A percentile compares a stretch with the other conserved stretches of the same genome.
These are phyloP conservation scores for Abrostola triplasia DNA, from an alignment of 2,888 invertebrate genomes.

Conservation along the genomic window DNA sequence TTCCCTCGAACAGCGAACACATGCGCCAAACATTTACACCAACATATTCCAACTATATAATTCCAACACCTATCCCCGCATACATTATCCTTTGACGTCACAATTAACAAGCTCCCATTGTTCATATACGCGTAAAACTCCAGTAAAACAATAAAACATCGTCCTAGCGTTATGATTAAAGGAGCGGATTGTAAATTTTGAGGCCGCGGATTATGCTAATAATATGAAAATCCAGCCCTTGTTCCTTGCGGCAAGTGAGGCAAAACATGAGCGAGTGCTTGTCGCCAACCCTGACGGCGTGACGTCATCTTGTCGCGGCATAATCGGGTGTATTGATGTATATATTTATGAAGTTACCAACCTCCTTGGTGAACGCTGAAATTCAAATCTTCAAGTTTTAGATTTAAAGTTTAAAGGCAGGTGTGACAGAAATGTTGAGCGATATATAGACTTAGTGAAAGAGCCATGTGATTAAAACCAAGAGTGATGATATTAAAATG, in stretches of 20 bases:
- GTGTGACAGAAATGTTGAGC: too few species aligned
- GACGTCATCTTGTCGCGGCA: conserved; percentile 66
- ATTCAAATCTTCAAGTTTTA: neutral
- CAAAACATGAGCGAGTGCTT: conserved; percentile 56
- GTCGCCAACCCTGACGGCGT: conserved; percentile 56
- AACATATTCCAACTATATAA: conserved; percentile 47
- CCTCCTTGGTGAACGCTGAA: neutral
- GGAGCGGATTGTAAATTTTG: conserved; percentile 54
- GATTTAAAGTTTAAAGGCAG: too few species aligned
- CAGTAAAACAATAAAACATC: conserved; percentile 55
- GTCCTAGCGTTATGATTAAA: conserved; percentile 63
- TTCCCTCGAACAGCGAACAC: too few species aligned
- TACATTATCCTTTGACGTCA: conserved; percentile 54
- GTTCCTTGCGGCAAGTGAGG: conserved; percentile 63
- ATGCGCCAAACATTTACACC: conserved; percentile 1
- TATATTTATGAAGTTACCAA: conserved; percentile 35
- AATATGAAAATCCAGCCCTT: conserved; percentile 73
- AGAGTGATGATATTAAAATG: too few species aligned
- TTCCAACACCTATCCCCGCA: conserved; percentile 36
- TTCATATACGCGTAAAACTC: conserved; percentile 47
- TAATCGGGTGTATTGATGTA: conserved; percentile 61
- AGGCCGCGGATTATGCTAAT: conserved; percentile 77
- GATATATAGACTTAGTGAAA: too few species aligned
- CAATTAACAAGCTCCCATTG: conserved; percentile 54
- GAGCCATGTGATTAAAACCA: too few species aligned